Evolutionary conservation across 2,113 vertebrate genomes (phyloP).

Genomic region (Serinus canaria): DNA sequence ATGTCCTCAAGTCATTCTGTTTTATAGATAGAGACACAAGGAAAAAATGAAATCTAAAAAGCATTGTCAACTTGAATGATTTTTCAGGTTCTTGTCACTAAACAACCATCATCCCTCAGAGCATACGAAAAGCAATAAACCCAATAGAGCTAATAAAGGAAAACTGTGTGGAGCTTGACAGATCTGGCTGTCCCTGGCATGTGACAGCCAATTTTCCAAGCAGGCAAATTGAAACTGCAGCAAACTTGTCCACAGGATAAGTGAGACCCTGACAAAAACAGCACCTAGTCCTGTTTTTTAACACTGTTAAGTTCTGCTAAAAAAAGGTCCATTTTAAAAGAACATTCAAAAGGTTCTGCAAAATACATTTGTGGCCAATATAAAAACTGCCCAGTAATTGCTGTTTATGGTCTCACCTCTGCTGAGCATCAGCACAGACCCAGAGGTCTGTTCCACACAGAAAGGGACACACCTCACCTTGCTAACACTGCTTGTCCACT

Average conservation of each 20-base stretch:
- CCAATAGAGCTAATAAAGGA: conserved; percentile 58
- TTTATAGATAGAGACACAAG: conserved; percentile 22
- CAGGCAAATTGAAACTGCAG: conserved; percentile 49
- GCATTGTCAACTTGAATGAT: conserved; percentile 55
- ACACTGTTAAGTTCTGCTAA: neutral
- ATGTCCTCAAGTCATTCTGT: neutral
- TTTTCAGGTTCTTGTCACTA: conserved; percentile 54
- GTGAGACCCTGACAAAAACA: conserved; percentile 38
- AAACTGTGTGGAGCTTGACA: conserved; percentile 36
- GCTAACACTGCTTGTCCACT: neutral
- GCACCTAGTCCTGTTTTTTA: neutral
- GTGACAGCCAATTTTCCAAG: conserved; percentile 57
- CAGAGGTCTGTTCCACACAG: neutral
- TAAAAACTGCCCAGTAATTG: neutral
- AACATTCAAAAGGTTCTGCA: neutral
- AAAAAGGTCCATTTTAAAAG: neutral
- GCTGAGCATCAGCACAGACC: neutral
- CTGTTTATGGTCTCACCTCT: neutral
- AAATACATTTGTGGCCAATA: neutral
- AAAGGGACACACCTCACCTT: neutral
- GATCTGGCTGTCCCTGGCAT: conserved; percentile 64
- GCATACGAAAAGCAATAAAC: conserved; percentile 55
- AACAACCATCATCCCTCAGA: conserved; percentile 63
- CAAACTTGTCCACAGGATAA: neutral
- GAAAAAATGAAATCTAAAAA: conserved; percentile 53